Conservation (phyloP, 2,888 invertebrate genomes). For the Petrolisthes manimaculis region DNA sequence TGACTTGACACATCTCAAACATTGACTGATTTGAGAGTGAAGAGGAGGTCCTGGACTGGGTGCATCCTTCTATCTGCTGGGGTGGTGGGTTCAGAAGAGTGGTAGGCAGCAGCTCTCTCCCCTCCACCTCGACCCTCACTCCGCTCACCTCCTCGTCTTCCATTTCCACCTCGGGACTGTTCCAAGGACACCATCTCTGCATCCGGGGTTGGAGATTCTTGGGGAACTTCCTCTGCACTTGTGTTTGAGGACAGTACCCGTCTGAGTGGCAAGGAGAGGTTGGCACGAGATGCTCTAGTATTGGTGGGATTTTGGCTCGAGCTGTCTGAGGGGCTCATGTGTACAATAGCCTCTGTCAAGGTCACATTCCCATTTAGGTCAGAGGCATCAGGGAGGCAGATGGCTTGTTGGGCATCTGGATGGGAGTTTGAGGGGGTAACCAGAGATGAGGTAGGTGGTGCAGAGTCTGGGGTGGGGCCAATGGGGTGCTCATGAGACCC, state of each 20-base stretch:
- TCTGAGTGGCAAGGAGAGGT: constrained; percentile 59
- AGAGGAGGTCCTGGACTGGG: constrained; percentile 57
- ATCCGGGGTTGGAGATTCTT: constrained; percentile 46
- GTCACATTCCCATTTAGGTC: constrained; percentile 63
- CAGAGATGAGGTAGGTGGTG: constrained; percentile 14
- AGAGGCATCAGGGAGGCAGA: constrained; percentile 30
- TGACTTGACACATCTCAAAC: constrained; percentile 35
- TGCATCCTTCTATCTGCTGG: constrained; percentile 57
- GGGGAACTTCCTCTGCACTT: constrained; percentile 23
- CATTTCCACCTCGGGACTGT: constrained; percentile 29
- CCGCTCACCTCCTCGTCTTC: constrained; percentile 10
- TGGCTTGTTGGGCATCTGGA: constrained; percentile 4
- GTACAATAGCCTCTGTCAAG: constrained; percentile 41
- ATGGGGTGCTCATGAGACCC: constrained; percentile 24
- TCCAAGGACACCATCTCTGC: constrained; percentile 53
- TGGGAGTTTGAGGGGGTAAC: constrained; percentile 3
- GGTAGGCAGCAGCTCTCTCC: constrained; percentile 44
- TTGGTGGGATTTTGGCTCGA: constrained; percentile 23
- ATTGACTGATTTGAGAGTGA: constrained; percentile 62
- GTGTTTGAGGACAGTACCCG: constrained; percentile 49
- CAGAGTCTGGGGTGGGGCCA: constrained; percentile 11
- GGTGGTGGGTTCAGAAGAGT: constrained; percentile 55
- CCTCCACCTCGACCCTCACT: constrained; percentile 26
- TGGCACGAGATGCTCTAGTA: constrained; percentile 47
- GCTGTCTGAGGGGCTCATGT: constrained; percentile 38